A percentile compares a stretch with the other conserved stretches of the same genome.
Conservation (phyloP, 2,113 vertebrate species). For the Varanus komodoensis region DNA sequence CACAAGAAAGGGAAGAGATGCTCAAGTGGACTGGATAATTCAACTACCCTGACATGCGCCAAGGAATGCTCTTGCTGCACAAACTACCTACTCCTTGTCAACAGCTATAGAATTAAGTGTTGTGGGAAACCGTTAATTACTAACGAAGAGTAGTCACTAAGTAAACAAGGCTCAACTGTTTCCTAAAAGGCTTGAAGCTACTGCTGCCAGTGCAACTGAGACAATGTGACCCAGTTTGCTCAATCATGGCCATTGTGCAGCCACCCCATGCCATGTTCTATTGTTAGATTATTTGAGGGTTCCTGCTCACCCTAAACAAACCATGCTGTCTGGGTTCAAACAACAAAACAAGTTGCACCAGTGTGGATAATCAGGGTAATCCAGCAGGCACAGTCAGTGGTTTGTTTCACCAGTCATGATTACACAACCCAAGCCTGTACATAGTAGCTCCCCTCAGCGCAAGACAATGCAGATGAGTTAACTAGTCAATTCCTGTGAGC, state of each 20-base stretch:
- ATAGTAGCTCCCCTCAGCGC: neutral
- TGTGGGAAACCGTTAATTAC: neutral
- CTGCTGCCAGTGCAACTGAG: neutral
- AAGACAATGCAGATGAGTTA: neutral
- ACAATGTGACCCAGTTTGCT: too few relatives aligned
- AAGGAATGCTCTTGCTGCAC: neutral
- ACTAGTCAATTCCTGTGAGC: neutral
- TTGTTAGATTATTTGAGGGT: too few relatives aligned
- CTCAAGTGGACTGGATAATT: neutral
- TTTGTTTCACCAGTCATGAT: too few relatives aligned
- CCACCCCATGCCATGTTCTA: too few relatives aligned
- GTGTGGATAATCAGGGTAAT: too few relatives aligned
- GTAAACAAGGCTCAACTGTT: neutral
- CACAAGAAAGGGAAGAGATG: neutral
- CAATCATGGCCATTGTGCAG: too few relatives aligned
- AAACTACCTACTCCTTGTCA: neutral
- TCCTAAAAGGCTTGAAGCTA: neutral
- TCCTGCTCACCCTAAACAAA: too few relatives aligned
- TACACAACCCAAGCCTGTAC: neutral
- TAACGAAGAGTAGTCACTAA: neutral
- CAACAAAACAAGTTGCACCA: too few relatives aligned
- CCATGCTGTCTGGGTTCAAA: too few relatives aligned
- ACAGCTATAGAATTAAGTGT: neutral
- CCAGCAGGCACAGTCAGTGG: too few relatives aligned
- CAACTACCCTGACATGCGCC: neutral